Conservation (phyloP, 2,113 vertebrate species). For the Osmerus mordax region DNA sequence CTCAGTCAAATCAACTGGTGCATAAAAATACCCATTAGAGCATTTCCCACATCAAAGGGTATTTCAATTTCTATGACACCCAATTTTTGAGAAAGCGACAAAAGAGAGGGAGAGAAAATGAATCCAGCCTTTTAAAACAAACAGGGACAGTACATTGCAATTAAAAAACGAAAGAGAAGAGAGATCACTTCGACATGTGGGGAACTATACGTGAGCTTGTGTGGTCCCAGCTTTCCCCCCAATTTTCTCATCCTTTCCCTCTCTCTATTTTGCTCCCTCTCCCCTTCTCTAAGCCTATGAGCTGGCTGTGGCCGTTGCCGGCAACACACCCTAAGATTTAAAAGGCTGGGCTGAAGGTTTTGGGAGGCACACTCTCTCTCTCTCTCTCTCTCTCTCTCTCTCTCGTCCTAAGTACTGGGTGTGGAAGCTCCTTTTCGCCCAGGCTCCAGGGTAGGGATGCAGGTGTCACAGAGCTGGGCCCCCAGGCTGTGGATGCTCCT, state of each 20-base stretch:
- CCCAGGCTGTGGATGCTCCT: conserved; percentile 47
- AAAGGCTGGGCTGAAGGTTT: conserved; percentile 70
- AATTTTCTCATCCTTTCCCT: background rate
- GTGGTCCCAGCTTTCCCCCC: conserved; percentile 51
- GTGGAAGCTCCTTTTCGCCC: conserved; percentile 32
- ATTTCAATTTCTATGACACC: conserved; percentile 43
- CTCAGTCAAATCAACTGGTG: conserved; percentile 38
- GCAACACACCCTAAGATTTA: conserved; percentile 73
- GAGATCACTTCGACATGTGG: conserved; percentile 28
- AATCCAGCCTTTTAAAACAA: conserved; percentile 4
- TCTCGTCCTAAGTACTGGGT: conserved; percentile 25
- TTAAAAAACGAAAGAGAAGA: background rate
- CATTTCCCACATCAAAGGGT: conserved; percentile 61
- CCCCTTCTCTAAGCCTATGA: conserved; percentile 68
- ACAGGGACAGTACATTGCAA: background rate
- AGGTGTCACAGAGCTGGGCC: conserved; percentile 33
- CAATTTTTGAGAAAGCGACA: conserved; percentile 6
- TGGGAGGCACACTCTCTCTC: conserved; percentile 48
- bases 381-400: conserved; percentile 13
- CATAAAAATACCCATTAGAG: conserved; percentile 40
- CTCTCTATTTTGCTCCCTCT: conserved; percentile 34
- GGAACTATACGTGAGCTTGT: conserved; percentile 46
- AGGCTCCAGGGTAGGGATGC: conserved; percentile 55
- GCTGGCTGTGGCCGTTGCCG: conserved; percentile 65
- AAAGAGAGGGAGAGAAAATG: background rate